Evolutionary conservation across 2,113 vertebrate species (phyloP), one percentile per base, ranked within the genome.

Genomic region (Nerophis ophidion): DNA sequence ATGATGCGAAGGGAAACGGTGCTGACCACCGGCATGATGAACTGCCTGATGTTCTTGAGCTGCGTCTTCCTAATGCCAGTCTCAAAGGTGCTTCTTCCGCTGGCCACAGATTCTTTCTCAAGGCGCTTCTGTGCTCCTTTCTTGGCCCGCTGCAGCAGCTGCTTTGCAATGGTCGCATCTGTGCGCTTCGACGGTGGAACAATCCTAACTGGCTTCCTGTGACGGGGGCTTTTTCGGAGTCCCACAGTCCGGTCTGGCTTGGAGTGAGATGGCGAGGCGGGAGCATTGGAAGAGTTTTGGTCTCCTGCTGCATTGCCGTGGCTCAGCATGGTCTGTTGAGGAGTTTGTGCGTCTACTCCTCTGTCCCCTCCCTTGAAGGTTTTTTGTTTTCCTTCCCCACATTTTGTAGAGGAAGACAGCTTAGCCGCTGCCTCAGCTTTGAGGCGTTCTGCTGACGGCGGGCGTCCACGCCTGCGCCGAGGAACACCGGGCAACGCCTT

Each of bases 11-110:
- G 93, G 8, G 96, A 99, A 78, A 98, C 94, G 0, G 96, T 95
- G 11, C 97, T 99, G 67, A 99, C 96, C 6, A 98, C 95, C 0
- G 97, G 97, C 97, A 99, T 99, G 65, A 99, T 98, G 80, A 99
- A 98, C 89, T 98, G 96, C 0, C 97, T 89, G 63, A 99, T 98
- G 38, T 96, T 97, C 73, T 98, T 98, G n/a, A 98, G 92, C 66
- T 94, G 95, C 0, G 95, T 97, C 76, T 96, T 92, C 61, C 92
- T 93, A 68, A 93, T 95, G 67, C 89, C 95, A 81, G 57, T 91
- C 85, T 60, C 90, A 52, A 81, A 67, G 54, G 63, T 44, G 8
- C 72, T 65, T 0, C 73, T 13, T 19, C 74, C 80, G 26, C 78
- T 84, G 45, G 78, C 68, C 4, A 63, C 85, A 7, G 93, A 92